Base-by-base conservation (phyloP, 2,888 invertebrate genomes). In the Tetragonula carbonaria region DNA sequence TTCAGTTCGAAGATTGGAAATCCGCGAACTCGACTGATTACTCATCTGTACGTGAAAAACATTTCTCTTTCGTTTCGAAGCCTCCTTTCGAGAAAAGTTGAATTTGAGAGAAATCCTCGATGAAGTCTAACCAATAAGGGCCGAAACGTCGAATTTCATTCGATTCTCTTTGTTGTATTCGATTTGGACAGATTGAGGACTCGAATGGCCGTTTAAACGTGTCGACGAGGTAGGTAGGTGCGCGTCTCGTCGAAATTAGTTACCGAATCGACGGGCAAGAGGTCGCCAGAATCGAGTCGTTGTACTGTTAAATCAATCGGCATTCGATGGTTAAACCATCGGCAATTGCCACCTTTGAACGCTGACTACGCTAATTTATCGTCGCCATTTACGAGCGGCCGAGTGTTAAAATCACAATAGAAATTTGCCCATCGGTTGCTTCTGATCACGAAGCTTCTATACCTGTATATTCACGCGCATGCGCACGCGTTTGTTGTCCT, bases 251-350 rank as follows among this genome's bases (percentile, higher is more conserved):
- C 59, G 65, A 87, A 85, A 87, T 85, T 84, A 84, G 74, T 84
- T 82, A 66, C 45, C 62, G 78, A 73, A 50, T 78, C 71, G 86
- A 76, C 72, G 50, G 6, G 74, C 62, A 4, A 70, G 68, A 74
- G 76, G 66, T 55, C 62, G 63, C 50, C 63, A 57, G 67, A 72
- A 50, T 86, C 38, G 59, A 59, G 45, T 18, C 66, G 55, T 62
- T 45, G 71, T 84, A 81, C 84, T 80, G 81, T 65, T 45, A 55
- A 87, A 87, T 75, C 82, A 78, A 87, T 87, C 84, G 51, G 14
- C 63, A 23, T 71, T 77, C 53, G 77, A 71, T 71, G 72, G 28
- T 63, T 45, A 45, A 45, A 45, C 45, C 45, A 11, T 45, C 45
- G 45, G 72, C 72, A 77, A 77, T 63, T 63, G 63, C 63, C 72